These are phyloP conservation scores for Oreochromis tanganicae DNA, from an alignment of 2,113 vertebrate species.

Conservation along the genomic window DNA sequence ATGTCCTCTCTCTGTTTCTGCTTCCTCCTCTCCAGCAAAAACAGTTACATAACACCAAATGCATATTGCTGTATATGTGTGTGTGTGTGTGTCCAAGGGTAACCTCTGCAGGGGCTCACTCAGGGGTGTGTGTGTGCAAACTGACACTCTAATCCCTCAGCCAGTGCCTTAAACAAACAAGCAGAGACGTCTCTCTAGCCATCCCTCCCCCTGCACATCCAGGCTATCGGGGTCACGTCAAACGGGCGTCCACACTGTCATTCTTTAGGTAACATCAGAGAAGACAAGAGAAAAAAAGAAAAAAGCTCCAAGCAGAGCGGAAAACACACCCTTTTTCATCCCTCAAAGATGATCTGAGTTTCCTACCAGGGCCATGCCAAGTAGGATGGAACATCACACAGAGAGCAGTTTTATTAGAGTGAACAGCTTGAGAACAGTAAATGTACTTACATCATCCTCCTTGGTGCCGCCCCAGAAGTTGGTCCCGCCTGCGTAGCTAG, in stretches of 20 bases:
- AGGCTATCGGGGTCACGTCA: slow-evolving; percentile 1
- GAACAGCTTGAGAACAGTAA: background rate
- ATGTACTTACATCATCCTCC: slow-evolving; percentile 91
- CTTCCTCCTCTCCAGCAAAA: background rate
- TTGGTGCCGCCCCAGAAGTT: slow-evolving; percentile 99
- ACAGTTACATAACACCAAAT: slow-evolving; percentile 31
- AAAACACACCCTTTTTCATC: background rate
- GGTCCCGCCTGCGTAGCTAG: slow-evolving; percentile 95
- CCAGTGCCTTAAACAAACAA: slow-evolving; percentile 39
- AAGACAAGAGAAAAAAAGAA: background rate
- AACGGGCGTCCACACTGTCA: background rate
- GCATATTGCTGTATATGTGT: slow-evolving; percentile 2
- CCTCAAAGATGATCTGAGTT: background rate
- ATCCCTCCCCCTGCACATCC: background rate
- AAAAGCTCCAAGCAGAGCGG: background rate
- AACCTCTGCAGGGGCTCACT: slow-evolving; percentile 24
- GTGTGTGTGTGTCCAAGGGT: slow-evolving; percentile 18
- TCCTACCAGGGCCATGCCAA: background rate
- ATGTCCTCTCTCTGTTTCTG: background rate
- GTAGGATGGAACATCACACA: background rate
- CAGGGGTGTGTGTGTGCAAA: background rate
- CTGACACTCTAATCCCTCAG: slow-evolving; percentile 31
- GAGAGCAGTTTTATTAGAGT: background rate
- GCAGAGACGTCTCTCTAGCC: background rate
- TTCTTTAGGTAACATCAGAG: background rate